Evolutionary conservation across 2,888 invertebrate species (phyloP).

Genomic region (Nomada fabriciana): DNA sequence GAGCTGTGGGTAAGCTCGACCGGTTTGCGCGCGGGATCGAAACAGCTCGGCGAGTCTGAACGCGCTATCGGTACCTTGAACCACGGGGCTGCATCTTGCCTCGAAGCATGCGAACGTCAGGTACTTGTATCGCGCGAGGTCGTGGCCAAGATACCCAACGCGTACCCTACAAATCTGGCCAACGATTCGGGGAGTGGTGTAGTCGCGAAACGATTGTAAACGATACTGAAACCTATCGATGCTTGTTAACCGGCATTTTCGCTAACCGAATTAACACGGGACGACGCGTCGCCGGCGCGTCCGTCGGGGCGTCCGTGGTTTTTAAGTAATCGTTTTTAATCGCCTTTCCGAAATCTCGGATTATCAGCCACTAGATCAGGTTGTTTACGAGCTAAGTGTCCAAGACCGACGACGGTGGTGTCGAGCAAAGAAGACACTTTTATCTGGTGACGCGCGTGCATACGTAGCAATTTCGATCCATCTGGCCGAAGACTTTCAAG

Average conservation of each 20-base stretch:
- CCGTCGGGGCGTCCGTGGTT: too few relatives aligned
- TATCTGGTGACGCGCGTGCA: neutral
- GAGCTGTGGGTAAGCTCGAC: slow-evolving; percentile 22
- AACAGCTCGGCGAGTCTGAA: neutral
- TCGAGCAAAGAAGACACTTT: slow-evolving; percentile 18
- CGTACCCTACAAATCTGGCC: neutral
- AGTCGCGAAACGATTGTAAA: neutral
- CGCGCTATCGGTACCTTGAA: slow-evolving; percentile 46
- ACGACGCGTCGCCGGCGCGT: too few relatives aligned
- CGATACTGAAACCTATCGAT: too few relatives aligned
- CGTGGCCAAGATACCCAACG: slow-evolving; percentile 16
- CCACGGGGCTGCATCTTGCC: slow-evolving; percentile 33
- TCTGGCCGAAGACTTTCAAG: neutral
- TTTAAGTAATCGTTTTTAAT: too few relatives aligned
- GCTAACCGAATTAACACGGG: neutral
- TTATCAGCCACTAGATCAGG: neutral
- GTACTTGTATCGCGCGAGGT: slow-evolving; percentile 22
- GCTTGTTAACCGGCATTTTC: too few relatives aligned
- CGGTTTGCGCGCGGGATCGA: slow-evolving; percentile 21
- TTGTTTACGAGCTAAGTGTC: too few relatives aligned
- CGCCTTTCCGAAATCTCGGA: slow-evolving; percentile 17
- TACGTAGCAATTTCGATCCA: neutral
- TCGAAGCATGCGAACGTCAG: slow-evolving; percentile 34
- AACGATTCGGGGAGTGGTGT: too few relatives aligned
- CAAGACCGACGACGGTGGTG: neutral